Conservation (phyloP, 2,888 invertebrate species). For the Dolichomitus sp. region DNA sequence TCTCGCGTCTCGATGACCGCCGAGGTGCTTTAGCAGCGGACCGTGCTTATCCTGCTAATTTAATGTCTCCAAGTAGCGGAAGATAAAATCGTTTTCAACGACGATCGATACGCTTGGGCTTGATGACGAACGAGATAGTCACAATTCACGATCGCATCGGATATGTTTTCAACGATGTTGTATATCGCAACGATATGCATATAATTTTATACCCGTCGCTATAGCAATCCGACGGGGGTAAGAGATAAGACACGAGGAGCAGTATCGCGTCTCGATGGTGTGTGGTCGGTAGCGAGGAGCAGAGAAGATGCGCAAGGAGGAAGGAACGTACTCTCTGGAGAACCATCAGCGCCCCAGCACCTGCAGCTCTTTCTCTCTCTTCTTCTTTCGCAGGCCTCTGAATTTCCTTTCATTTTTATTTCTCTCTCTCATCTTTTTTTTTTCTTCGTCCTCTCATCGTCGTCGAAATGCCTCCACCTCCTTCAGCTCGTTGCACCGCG, state of each 20-base stretch:
- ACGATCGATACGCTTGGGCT: conserved; percentile 32
- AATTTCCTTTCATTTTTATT: neutral
- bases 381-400: conserved; percentile 3
- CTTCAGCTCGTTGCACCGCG: conserved; percentile 52
- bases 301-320: conserved; percentile 59
- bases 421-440: neutral
- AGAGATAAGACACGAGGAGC: conserved; percentile 37
- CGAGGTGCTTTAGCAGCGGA: neutral
- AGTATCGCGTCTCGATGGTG: conserved; percentile 40
- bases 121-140: conserved; percentile 50
- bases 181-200: neutral
- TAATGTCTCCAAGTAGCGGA: neutral
- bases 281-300: conserved; percentile 13
- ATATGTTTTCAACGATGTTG: conserved; percentile 18
- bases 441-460: conserved; percentile 14
- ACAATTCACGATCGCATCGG: conserved; percentile 47
- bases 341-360: conserved; percentile 56
- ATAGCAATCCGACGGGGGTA: neutral
- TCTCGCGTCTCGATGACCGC: conserved; percentile 29
- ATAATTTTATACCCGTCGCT: neutral
- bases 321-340: conserved; percentile 48
- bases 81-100: conserved; percentile 39
- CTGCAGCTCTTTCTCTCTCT: conserved; percentile 52
- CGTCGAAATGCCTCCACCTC: conserved; percentile 32
- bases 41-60: conserved; percentile 1